These are phyloP conservation scores for Gibbula magus DNA, from an alignment of 2,888 invertebrate species.

Conservation along the genomic window DNA sequence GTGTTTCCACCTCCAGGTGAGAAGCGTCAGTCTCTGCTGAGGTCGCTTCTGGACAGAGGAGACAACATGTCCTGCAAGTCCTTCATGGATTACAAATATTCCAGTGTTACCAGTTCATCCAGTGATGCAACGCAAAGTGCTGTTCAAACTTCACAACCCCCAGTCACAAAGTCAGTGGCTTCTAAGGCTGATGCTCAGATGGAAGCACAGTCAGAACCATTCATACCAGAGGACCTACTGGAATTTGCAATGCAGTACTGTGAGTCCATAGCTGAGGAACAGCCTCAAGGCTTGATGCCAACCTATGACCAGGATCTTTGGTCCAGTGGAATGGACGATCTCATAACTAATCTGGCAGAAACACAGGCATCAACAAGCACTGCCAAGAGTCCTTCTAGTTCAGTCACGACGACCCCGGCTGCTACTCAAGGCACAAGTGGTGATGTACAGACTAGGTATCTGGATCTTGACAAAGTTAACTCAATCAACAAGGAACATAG, in stretches of 20 bases:
- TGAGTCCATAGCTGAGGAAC: slow-evolving; percentile 26
- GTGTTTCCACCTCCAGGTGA: background rate
- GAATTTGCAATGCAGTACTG: slow-evolving; percentile 47
- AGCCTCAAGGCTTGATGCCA: slow-evolving; percentile 16
- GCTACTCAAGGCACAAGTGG: background rate
- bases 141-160: background rate
- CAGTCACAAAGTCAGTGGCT: background rate
- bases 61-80: background rate
- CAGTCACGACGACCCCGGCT: background rate
- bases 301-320: slow-evolving; percentile 26
- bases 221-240: slow-evolving; percentile 43
- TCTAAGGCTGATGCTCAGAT: background rate
- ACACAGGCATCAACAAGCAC: background rate
- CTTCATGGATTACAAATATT: background rate
- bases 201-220: background rate
- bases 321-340: slow-evolving; percentile 26
- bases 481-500: too few species aligned
- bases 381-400: background rate
- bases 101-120: too few species aligned
- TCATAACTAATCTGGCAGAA: slow-evolving; percentile 23
- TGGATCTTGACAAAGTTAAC: background rate
- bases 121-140: background rate
- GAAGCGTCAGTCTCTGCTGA: slow-evolving; percentile 31
- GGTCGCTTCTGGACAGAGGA: slow-evolving; percentile 38
- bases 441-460: background rate